A percentile compares a stretch with the other conserved stretches of the same genome.
Conservation (phyloP, 2,797 vertebrate genomes). For the Morelia viridis region DNA sequence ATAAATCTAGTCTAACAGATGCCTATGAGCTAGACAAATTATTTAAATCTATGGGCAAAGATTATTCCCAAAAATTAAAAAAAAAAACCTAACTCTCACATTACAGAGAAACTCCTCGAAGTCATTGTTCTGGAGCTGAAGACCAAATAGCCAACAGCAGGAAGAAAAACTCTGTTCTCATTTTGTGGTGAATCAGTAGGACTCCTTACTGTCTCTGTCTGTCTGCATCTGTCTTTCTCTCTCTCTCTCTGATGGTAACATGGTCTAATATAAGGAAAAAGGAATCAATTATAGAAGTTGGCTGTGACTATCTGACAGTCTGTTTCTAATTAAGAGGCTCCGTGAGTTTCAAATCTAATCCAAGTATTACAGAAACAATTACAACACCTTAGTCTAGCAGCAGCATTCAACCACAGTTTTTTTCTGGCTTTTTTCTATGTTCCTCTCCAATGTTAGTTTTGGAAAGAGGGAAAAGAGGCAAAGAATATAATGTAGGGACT, state of each 20-base stretch:
- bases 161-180: neutral
- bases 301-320: conserved; percentile 4
- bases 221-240: accelerated
- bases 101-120: too few relatives aligned
- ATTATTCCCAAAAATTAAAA: too few relatives aligned
- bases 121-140: neutral
- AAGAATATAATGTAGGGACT: neutral
- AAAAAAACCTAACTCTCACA: too few relatives aligned
- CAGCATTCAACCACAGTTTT: neutral
- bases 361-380: conserved; percentile 26
- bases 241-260: conserved; percentile 10
- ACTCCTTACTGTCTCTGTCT: neutral
- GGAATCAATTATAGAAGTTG: neutral
- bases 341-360: conserved; percentile 32
- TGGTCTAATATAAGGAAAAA: conserved; percentile 15
- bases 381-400: neutral
- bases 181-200: neutral
- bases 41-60: neutral
- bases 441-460: conserved; percentile 17
- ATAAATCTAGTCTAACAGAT: neutral
- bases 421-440: neutral
- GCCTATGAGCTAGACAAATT: neutral
- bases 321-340: conserved; percentile 5
- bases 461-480: neutral
- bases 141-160: neutral